Evolutionary conservation across 2,797 vertebrate species (phyloP), one percentile per base, ranked within the genome.

Genomic region (Microchirus variegatus): DNA sequence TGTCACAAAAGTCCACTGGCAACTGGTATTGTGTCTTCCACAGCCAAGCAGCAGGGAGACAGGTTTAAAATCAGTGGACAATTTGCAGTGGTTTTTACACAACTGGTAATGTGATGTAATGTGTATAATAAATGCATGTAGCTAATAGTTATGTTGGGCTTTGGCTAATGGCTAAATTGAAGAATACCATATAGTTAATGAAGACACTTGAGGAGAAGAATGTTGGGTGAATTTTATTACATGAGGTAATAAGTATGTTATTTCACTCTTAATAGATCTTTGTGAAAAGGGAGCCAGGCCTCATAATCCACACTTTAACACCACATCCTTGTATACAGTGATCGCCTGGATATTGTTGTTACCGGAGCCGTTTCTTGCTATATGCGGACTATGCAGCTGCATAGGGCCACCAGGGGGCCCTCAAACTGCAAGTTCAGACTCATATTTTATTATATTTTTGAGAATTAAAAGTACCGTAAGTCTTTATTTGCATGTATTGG

Each of bases 91-190:
- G 69, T 83, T 85, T 85, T 78, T 64, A 63, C 64, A 57, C 74
- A 82, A 79, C 77, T 75, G 73, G 64, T 77, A 78, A 84, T 80
- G 65, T 58, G 58, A 69, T 63, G 63, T 83, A n/a, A n/a, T 31
- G 31, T 31, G 65, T 73, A 58, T 80, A 70, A 81, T 80, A 70
- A 81, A 81, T 81, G 73, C 57, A 44, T 79, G 63, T 63, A 77
- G 80, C 54, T 79, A 81, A 84, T 82, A 71, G 73, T 73, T 81
- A 79, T 64, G 63, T 73, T 69, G 77, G 73, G 65, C 50, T 77
- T 80, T 72, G 80, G 80, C 66, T 78, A 75, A 83, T 83, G 64
- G 62, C 59, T 79, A 50, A 80, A 86, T 87, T 70, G 78, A 54
- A 78, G 74, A 69, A 82, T 78, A 72, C 73, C 66, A 70, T 58